These are phyloP conservation scores for Notospermus geniculatus DNA, from an alignment of 1,140 invertebrate genomes.

Conservation along the genomic window DNA sequence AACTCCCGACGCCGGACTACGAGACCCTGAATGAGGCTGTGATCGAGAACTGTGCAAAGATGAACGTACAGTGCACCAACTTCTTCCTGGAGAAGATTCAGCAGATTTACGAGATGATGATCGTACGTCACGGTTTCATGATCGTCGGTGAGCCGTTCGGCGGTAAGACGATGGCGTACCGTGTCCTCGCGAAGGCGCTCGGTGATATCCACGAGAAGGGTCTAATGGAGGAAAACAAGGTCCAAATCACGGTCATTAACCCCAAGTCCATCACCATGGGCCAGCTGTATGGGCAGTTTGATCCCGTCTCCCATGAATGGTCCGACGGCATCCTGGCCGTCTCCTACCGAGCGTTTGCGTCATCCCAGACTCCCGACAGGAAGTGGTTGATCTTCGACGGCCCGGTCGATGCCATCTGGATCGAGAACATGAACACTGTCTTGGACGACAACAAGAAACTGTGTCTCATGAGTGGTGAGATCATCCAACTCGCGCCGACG, in stretches of 20 bases:
- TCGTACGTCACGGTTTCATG: constrained; percentile 86
- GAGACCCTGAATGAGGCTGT: constrained; percentile 62
- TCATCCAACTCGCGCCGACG: constrained; percentile 84
- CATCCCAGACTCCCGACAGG: constrained; percentile 73
- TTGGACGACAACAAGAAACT: constrained; percentile 93
- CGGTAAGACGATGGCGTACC: constrained; percentile 56
- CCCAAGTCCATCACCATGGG: constrained; percentile 95
- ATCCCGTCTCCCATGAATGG: constrained; percentile 93
- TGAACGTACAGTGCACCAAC: constrained; percentile 79
- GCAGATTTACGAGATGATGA: constrained; percentile 95
- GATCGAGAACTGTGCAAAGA: constrained; percentile 66
- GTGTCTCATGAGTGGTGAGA: constrained; percentile 67
- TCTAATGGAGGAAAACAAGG: constrained; percentile 80
- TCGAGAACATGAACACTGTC: constrained; percentile 97
- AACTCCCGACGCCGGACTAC: constrained; percentile 73
- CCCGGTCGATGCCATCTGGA: constrained; percentile 94
- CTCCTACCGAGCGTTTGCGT: constrained; percentile 84
- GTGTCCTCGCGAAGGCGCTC: constrained; percentile 75
- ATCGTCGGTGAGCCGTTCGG: constrained; percentile 88
- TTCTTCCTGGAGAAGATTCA: constrained; percentile 88
- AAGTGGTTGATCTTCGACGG: constrained; percentile 97
- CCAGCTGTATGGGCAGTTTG: constrained; percentile 93
- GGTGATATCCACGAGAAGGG: constrained; percentile 74
- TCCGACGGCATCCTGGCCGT: constrained; percentile 91
- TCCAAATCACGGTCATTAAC: constrained; percentile 89